These are phyloP conservation scores for Porites rus DNA, from an alignment of 92 coral and sea anemone genomes.

Conservation along the genomic window DNA sequence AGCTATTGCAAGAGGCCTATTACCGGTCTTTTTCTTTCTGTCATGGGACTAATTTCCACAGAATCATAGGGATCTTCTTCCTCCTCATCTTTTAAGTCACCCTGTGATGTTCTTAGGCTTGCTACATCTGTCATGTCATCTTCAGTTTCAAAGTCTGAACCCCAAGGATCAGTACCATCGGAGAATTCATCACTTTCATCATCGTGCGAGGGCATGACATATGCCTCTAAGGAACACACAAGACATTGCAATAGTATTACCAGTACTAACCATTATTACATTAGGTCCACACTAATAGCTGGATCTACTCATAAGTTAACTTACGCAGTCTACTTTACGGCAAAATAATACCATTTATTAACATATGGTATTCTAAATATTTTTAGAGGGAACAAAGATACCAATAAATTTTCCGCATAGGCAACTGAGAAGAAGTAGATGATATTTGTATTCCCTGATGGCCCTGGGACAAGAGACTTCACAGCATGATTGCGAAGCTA, in stretches of 20 bases:
- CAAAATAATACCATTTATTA: too few relatives aligned
- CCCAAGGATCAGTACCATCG: constrained; percentile 87
- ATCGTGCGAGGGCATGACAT: constrained; percentile 80
- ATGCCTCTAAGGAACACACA: constrained; percentile 64
- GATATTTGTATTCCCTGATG: too few relatives aligned
- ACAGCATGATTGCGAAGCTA: too few relatives aligned
- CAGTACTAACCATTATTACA: too few relatives aligned
- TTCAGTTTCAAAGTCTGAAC: constrained; percentile 94
- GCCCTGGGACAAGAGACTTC: too few relatives aligned
- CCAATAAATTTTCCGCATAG: too few relatives aligned
- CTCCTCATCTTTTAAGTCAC: constrained; percentile 42
- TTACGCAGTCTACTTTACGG: too few relatives aligned
- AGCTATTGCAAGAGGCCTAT: not conserved
- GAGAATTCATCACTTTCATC: constrained; percentile 82
- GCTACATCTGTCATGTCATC: constrained; percentile 46
- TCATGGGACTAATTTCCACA: constrained; percentile 69
- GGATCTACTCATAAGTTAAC: too few relatives aligned
- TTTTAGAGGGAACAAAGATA: too few relatives aligned
- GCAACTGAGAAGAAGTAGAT: too few relatives aligned
- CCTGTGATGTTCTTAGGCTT: constrained; percentile 28
- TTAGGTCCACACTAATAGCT: too few relatives aligned
- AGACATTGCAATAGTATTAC: not conserved
- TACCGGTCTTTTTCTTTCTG: constrained; percentile 68
- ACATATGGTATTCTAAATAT: too few relatives aligned
- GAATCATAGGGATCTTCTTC: constrained; percentile 49